phyloP scores from a whole-genome alignment of 2,797 vertebrate species.

The Sphaeramia orbicularis region DNA sequence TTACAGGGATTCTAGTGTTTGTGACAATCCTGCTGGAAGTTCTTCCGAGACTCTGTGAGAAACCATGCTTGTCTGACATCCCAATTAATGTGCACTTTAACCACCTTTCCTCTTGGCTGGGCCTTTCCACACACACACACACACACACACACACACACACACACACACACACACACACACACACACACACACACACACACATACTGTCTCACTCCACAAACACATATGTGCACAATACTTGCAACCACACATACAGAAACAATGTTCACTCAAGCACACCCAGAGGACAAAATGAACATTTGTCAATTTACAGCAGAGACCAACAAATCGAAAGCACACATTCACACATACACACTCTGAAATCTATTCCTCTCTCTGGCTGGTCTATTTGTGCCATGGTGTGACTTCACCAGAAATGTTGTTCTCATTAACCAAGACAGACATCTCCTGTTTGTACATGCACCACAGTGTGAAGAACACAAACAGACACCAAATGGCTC shows the following conservation, averaged over 20 bases:
- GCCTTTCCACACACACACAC: background rate
- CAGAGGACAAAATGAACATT: slow-evolving; percentile 15
- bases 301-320: slow-evolving; percentile 1
- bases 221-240: too few relatives aligned
- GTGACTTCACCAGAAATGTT: slow-evolving; percentile 12
- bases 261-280: slow-evolving; percentile 5
- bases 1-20: background rate
- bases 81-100: slow-evolving; percentile 36
- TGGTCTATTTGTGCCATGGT: background rate
- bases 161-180: background rate
- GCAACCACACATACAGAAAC: slow-evolving; percentile 4
- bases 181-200: background rate
- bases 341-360: background rate
- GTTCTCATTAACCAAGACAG: slow-evolving; percentile 12
- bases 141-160: background rate
- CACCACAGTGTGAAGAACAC: background rate
- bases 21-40: slow-evolving; percentile 6
- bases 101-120: slow-evolving; percentile 27
- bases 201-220: too few relatives aligned
- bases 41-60: slow-evolving; percentile 16
- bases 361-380: background rate
- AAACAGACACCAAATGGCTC: background rate
- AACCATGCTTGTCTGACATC: slow-evolving; percentile 21
- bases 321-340: slow-evolving; percentile 11
- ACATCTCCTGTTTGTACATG: slow-evolving; percentile 14